Evolutionary conservation across 2,113 vertebrate species (phyloP).

Genomic region (Engystomops pustulosus): DNA sequence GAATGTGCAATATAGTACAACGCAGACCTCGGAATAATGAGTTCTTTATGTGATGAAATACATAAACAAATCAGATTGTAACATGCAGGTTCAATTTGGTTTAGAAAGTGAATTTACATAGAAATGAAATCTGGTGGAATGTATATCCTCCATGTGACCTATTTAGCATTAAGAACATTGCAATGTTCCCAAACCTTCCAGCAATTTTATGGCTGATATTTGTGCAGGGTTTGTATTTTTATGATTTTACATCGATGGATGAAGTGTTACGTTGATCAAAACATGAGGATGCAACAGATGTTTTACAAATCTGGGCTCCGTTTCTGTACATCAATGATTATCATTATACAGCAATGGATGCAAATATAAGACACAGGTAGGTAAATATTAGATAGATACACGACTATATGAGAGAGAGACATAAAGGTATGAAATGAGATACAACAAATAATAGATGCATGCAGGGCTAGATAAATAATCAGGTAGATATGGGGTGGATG

Average conservation of each 20-base stretch:
- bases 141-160: constrained; percentile 54
- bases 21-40: constrained; percentile 53
- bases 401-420: not conserved
- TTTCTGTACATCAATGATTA: constrained; percentile 10
- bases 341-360: not conserved
- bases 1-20: constrained; percentile 12
- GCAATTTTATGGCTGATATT: constrained; percentile 22
- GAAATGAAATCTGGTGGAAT: constrained; percentile 59
- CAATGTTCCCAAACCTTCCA: constrained; percentile 35
- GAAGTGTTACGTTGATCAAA: constrained; percentile 14
- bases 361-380: not conserved
- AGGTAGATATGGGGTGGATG: too few relatives aligned
- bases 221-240: constrained; percentile 8
- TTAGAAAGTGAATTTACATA: constrained; percentile 59
- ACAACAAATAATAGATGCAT: too few relatives aligned
- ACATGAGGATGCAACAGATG: not conserved
- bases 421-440: not conserved
- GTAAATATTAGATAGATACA: not conserved
- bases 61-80: constrained; percentile 60
- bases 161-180: constrained; percentile 51
- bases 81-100: constrained; percentile 59
- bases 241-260: constrained; percentile 18
- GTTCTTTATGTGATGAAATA: constrained; percentile 59
- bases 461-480: too few relatives aligned
- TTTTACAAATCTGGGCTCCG: not conserved